A percentile compares a stretch with the other conserved stretches of the same genome.
phyloP scores from a whole-genome alignment of 2,113 vertebrate genomes.

The Phylloscopus trochiloides region DNA sequence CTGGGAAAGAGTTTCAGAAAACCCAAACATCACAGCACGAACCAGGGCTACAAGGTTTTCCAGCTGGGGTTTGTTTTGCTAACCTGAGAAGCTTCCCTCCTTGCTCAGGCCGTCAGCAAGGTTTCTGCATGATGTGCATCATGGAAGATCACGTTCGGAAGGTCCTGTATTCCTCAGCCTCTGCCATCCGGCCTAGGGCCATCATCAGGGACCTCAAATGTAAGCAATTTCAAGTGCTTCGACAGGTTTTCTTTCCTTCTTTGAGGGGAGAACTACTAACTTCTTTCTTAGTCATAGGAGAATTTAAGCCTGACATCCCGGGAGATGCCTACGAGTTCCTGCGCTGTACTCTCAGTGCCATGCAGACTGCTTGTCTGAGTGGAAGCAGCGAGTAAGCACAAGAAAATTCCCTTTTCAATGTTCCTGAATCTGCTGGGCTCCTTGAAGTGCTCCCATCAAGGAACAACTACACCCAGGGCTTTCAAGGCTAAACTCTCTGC shows the following conservation, averaged over 20 bases:
- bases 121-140: constrained; percentile 93
- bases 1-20: too few species aligned
- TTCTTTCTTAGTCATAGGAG: neutral
- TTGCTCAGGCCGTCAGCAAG: constrained; percentile 79
- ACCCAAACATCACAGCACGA: too few species aligned
- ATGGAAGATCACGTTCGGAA: constrained; percentile 89
- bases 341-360: neutral
- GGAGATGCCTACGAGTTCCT: neutral
- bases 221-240: constrained; percentile 57
- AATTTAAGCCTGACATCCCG: neutral
- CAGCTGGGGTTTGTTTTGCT: neutral
- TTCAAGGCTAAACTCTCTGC: neutral
- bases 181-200: constrained; percentile 82
- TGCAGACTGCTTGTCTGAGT: neutral
- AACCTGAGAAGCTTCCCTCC: neutral
- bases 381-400: neutral
- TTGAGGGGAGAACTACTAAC: neutral
- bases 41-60: neutral
- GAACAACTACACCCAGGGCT: neutral
- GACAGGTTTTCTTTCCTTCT: fast-evolving
- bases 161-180: constrained; percentile 84
- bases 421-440: neutral
- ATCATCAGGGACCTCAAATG: constrained; percentile 84
- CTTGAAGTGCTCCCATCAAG: neutral
- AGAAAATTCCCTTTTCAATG: neutral